Percentiles rank a stretch among this genome's conserved stretches.
Evolutionary conservation across 2,888 invertebrate genomes (phyloP).

Genomic region (Eupithecia inturbata): DNA sequence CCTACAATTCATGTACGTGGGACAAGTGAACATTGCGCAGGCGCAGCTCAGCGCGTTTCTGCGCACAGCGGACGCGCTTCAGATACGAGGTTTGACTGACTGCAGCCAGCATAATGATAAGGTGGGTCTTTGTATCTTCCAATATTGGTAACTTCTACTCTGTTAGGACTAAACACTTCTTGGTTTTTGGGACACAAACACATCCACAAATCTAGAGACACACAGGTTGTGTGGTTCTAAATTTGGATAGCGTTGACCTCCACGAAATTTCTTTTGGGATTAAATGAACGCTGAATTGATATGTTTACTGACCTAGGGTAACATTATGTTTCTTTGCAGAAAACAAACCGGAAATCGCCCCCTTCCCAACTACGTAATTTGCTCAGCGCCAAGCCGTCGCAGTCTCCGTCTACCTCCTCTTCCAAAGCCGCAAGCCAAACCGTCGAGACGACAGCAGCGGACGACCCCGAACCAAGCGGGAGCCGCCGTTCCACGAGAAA

Average conservation of each 20-base stretch:
- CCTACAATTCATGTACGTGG: conserved; percentile 93
- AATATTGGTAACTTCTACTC: too few species aligned
- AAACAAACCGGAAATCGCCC: conserved; percentile 81
- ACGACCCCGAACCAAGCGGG: conserved; percentile 76
- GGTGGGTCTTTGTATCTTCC: conserved; percentile 46
- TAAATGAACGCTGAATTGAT: background rate
- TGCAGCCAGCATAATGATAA: conserved; percentile 84
- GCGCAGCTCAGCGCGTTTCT: conserved; percentile 90
- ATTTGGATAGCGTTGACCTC: too few species aligned
- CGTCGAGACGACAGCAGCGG: conserved; percentile 76
- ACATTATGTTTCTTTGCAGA: conserved; percentile 63
- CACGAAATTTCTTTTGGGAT: background rate
- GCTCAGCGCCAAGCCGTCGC: conserved; percentile 82
- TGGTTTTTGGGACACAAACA: background rate
- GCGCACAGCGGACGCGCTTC: conserved; percentile 90
- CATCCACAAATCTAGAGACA: too few species aligned
- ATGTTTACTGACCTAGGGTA: background rate
- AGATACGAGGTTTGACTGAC: conserved; percentile 91
- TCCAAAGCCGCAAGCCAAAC: conserved; percentile 85
- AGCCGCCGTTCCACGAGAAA: conserved; percentile 79
- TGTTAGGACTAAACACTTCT: background rate
- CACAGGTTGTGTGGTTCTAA: background rate
- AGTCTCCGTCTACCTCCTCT: conserved; percentile 80
- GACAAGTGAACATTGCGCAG: conserved; percentile 92
- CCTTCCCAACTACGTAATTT: conserved; percentile 83